These are phyloP conservation scores for Platerodrilus igneus DNA, from an alignment of 2,888 invertebrate species.

Conservation along the genomic window DNA sequence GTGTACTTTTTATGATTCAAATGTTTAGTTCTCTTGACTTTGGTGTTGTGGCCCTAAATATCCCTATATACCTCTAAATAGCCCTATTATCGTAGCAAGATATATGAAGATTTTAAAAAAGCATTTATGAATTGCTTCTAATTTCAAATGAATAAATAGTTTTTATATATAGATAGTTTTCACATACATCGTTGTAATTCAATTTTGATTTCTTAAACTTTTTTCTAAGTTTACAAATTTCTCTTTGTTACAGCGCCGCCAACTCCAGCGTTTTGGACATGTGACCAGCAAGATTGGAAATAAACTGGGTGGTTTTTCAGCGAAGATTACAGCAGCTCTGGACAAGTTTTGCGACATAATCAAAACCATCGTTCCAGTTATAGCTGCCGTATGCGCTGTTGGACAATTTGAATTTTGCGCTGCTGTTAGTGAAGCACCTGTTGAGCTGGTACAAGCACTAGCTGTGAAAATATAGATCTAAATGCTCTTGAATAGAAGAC, in stretches of 20 bases:
- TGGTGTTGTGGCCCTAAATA: too few species aligned
- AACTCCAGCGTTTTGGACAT: slow-evolving; percentile 40
- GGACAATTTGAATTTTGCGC: slow-evolving; percentile 45
- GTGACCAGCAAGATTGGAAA: slow-evolving; percentile 41
- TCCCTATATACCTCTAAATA: too few species aligned
- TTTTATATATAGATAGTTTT: too few species aligned
- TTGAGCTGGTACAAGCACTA: slow-evolving; percentile 26
- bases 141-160: too few species aligned
- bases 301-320: slow-evolving; percentile 40
- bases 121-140: too few species aligned
- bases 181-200: not conserved
- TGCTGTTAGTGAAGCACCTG: slow-evolving; percentile 38
- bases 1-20: too few species aligned
- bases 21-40: too few species aligned
- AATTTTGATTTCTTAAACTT: not conserved
- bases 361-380: slow-evolving; percentile 43
- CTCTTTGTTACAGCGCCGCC: slow-evolving; percentile 34
- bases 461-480: slow-evolving; percentile 14
- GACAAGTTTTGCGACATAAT: slow-evolving; percentile 45
- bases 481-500: slow-evolving; percentile 12
- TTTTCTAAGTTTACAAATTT: not conserved
- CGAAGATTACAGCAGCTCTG: slow-evolving; percentile 38
- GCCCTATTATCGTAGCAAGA: too few species aligned
- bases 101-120: too few species aligned
- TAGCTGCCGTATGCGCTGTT: slow-evolving; percentile 45